Base-by-base conservation (phyloP, 1,140 invertebrate genomes). In the Calycopis cecrops region DNA sequence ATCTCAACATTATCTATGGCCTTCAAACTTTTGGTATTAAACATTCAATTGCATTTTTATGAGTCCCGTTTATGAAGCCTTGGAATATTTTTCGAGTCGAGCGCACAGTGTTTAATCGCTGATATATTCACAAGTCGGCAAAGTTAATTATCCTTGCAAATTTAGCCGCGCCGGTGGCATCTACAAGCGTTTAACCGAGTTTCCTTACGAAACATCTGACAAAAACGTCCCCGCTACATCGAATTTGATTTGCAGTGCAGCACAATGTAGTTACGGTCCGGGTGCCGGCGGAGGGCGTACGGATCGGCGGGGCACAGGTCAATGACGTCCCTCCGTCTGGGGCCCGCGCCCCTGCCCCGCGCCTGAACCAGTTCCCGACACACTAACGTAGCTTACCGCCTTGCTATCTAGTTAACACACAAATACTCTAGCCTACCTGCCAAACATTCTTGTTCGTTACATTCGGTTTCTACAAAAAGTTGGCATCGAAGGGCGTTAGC, bases 251-350 rank as follows among this genome's bases (percentile, higher is more conserved):
- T 72, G 76, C 78, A 72, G 65, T 77, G 69, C 69, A 66, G 70
- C 71, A 80, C 79, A 83, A 79, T 80, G 71, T 75, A 76, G 75
- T 80, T 79, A 79, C 73, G 75, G 78, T 76, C 72, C 58, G 70
- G 67, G 73, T 68, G 67, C 69, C 65, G 53, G 74, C 68, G 63
- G 67, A 58, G 63, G 56, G 63, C 42, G 62, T 16, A 53, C 47
- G 62, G 54, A 59, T 73, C 56, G 59, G 61, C 40, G 69, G 63
- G 69, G 63, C 67, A 62, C 71, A 81, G 80, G 80, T 84, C 80
- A 81, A 84, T 84, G 80, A 82, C 80, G 80, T 73, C 73, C 76
- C 76, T 74, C 69, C 76, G 80, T 84, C 80, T 81, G 76, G 76
- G 71, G 69, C 68, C 73, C 73, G 60, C 67, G 48, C 69, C 64